Conservation (phyloP, 2,113 vertebrate genomes). For the Perca flavescens region DNA sequence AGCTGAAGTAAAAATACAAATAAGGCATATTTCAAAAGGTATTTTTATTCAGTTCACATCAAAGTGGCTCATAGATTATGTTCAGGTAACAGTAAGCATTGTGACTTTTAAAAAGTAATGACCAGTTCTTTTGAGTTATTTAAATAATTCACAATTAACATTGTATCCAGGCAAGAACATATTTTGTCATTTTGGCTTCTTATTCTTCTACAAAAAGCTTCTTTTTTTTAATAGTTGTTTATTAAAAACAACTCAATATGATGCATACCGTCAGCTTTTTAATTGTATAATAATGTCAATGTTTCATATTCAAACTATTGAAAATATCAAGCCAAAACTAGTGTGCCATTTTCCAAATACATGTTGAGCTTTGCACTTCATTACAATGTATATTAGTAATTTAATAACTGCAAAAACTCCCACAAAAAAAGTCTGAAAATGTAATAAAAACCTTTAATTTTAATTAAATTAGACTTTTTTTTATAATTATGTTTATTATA, state of each 20-base stretch:
- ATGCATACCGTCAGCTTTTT: not conserved
- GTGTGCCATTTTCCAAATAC: not conserved
- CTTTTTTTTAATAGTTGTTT: too few relatives aligned
- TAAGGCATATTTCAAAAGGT: conserved; percentile 8
- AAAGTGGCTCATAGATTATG: conserved; percentile 23
- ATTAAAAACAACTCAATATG: not conserved
- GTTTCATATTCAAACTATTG: conserved; percentile 8
- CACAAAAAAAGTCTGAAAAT: conserved; percentile 27
- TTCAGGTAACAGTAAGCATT: not conserved
- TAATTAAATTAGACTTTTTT: not conserved
- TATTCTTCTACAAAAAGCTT: not conserved
- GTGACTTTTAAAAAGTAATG: not conserved
- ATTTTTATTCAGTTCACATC: conserved; percentile 54
- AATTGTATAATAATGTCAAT: not conserved
- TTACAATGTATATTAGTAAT: conserved; percentile 19
- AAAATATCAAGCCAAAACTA: conserved; percentile 23
- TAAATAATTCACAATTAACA: not conserved
- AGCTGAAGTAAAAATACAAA: conserved; percentile 6
- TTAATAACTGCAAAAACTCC: conserved; percentile 31
- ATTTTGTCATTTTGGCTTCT: not conserved
- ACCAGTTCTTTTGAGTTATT: not conserved
- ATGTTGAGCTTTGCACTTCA: not conserved
- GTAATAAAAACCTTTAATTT: conserved; percentile 8
- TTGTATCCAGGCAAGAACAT: not conserved
- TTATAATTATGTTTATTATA: not conserved